Evolutionary conservation across 2,797 vertebrate species (phyloP).

Genomic region (Falco peregrinus): DNA sequence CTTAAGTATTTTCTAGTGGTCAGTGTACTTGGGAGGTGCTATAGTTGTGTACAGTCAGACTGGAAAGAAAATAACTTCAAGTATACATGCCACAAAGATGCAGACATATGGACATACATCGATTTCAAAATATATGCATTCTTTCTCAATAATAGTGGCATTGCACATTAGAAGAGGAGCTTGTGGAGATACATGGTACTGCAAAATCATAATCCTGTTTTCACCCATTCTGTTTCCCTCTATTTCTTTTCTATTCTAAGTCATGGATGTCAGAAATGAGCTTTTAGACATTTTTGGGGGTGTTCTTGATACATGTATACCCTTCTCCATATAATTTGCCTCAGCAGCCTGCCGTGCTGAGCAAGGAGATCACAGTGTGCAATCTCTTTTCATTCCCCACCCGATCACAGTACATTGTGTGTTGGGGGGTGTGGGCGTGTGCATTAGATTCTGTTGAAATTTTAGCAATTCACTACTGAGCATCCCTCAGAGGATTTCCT

Average conservation of each 20-base stretch:
- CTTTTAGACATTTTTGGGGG: not conserved
- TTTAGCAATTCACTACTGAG: not conserved
- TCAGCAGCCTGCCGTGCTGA: not conserved
- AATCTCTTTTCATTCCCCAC: not conserved
- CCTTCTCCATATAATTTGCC: not conserved
- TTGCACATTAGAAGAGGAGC: not conserved
- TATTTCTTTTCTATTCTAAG: not conserved
- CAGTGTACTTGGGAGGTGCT: not conserved
- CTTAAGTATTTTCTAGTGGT: not conserved
- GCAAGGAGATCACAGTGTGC: not conserved
- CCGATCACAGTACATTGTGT: not conserved
- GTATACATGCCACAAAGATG: not conserved
- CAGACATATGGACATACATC: not conserved
- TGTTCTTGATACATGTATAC: not conserved
- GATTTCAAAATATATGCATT: not conserved
- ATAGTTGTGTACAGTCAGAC: not conserved
- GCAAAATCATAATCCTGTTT: not conserved
- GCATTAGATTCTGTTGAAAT: not conserved
- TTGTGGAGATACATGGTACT: not conserved
- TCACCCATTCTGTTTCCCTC: not conserved
- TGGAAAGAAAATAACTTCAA: not conserved
- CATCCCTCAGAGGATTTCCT: not conserved
- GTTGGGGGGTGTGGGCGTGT: not conserved
- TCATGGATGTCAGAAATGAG: not conserved
- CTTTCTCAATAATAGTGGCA: not conserved